These are phyloP conservation scores for Poecilobothrus nobilitatus DNA, from an alignment of 2,888 invertebrate species.

Conservation along the genomic window DNA sequence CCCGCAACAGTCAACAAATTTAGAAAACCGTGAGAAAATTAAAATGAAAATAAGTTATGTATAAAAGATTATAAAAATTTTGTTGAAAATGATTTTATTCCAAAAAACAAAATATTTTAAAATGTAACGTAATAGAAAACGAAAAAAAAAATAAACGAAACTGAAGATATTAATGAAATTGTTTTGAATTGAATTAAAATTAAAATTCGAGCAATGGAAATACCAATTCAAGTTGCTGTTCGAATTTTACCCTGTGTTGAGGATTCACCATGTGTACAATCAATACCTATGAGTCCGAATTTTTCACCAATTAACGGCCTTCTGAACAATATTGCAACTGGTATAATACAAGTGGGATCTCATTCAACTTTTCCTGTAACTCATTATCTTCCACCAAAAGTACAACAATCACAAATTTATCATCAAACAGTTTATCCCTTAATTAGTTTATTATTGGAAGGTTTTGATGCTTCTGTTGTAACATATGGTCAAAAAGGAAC, in stretches of 20 bases:
- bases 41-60: too few relatives aligned
- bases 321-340: conserved; percentile 33
- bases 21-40: too few relatives aligned
- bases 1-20: too few relatives aligned
- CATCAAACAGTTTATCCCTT: conserved; percentile 57
- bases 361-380: conserved; percentile 47
- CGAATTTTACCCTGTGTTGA: conserved; percentile 52
- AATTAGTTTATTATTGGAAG: conserved; percentile 59
- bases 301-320: conserved; percentile 47
- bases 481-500: conserved; percentile 58
- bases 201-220: conserved; percentile 49
- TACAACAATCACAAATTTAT: conserved; percentile 56
- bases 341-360: conserved; percentile 38
- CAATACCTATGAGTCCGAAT: conserved; percentile 34
- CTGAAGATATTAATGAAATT: too few relatives aligned
- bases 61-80: too few relatives aligned
- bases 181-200: too few relatives aligned
- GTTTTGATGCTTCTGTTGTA: conserved; percentile 66
- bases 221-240: conserved; percentile 64
- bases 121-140: too few relatives aligned
- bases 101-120: too few relatives aligned
- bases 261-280: conserved; percentile 31
- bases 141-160: too few relatives aligned
- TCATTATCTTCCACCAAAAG: conserved; percentile 51
- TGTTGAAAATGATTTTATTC: too few relatives aligned